These are phyloP conservation scores for Drosophila tsacasi DNA, from an alignment of 1,140 invertebrate genomes.

Conservation along the genomic window DNA sequence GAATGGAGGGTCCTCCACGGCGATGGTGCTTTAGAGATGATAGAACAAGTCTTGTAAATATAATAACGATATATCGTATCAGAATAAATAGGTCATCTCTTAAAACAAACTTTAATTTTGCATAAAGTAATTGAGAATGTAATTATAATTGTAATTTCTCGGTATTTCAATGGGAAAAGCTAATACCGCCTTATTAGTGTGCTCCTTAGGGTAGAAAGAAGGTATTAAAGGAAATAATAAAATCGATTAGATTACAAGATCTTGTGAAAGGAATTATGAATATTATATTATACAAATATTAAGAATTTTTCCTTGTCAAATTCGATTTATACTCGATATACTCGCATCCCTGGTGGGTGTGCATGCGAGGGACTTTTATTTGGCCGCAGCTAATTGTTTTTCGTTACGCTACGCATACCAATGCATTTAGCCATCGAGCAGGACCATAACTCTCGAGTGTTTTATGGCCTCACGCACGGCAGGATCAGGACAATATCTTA, in stretches of 20 bases:
- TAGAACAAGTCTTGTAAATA: background rate
- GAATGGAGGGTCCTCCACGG: slow-evolving; percentile 3
- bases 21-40: background rate
- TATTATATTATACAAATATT: too few species aligned
- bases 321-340: background rate
- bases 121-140: background rate
- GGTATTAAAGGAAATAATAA: too few species aligned
- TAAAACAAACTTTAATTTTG: background rate
- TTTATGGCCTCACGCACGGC: slow-evolving; percentile 79
- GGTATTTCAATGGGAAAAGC: background rate
- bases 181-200: too few species aligned
- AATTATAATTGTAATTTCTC: background rate
- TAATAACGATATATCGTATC: background rate
- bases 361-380: slow-evolving; percentile 62
- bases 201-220: too few species aligned
- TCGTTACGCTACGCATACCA: slow-evolving; percentile 81
- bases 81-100: background rate
- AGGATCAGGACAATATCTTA: slow-evolving; percentile 80
- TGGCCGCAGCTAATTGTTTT: slow-evolving; percentile 82
- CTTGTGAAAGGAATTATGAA: too few species aligned
- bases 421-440: slow-evolving; percentile 70
- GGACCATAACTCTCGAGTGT: slow-evolving; percentile 78
- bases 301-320: background rate
- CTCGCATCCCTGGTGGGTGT: slow-evolving; percentile 7
- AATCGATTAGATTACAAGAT: too few species aligned